Base-by-base conservation (phyloP, 1,140 invertebrate genomes). In the Agrypnia vestita region DNA sequence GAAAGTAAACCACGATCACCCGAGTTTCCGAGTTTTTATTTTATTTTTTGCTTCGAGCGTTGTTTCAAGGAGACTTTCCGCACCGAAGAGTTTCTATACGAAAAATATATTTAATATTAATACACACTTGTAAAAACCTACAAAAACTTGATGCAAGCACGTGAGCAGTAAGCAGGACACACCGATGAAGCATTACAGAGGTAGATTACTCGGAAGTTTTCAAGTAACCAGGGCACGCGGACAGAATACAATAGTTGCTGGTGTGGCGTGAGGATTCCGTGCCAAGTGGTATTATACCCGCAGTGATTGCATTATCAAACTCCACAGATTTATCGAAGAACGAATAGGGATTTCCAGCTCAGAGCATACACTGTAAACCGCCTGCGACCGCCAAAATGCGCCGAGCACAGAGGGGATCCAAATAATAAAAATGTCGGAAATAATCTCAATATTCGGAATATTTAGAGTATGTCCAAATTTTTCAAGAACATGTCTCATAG, bases 301-400 rank as follows among this genome's bases (percentile, higher is more conserved):
- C 13, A 71, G 67, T 71, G 46, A 71, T 71, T 71, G 51, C 67
- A 71, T 71, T 71, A 71, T 71, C 67, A 71, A 71, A 71, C 46
- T 53, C 47, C 15, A 71, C 17, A 49, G 67, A 25, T 71, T 49
- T 71, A 71, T 71, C 46, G 47, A 71, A 71, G 12, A 71, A 71
- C 15, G 67, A 47, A 71, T 51, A 53, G 46, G 46, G 64, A 15
- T 25, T 35, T 35, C 25, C 1, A 35, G 25, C 25, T 35, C 13
- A 51, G 3, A 49, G 17, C 67, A 71, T 44, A 51, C n/a, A 51
- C 49, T 51, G 17, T 47, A 19, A 71, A 71, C 67, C 46, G 17
- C n/a, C n/a, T 51, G n/a, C n/a, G n/a, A n/a, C n/a, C 11, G 11
- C 49, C n/a, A 35, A 6, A 35, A 1, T 51, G 8, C 8, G 8